Conservation (phyloP, 1,140 invertebrate species). For the Anastatus disparis region DNA sequence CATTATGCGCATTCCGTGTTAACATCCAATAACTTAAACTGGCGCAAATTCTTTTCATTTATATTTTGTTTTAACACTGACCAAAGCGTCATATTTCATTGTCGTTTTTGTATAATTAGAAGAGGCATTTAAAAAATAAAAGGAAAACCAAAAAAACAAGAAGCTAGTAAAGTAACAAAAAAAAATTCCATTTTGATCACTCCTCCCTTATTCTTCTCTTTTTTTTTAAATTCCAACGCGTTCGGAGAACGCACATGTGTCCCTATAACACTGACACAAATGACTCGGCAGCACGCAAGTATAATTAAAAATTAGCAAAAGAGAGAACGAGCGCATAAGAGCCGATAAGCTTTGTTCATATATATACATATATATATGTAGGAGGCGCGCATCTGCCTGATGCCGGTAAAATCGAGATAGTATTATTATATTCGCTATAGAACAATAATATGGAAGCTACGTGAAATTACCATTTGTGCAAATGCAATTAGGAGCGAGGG, state of each 20-base stretch:
- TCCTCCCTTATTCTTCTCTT: too few relatives aligned
- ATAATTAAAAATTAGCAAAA: conserved; percentile 55
- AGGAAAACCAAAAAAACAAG: background rate
- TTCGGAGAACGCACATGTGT: background rate
- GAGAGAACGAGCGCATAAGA: too few relatives aligned
- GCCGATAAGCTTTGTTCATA: too few relatives aligned
- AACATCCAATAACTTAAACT: background rate
- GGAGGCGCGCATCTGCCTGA: background rate
- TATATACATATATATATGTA: too few relatives aligned
- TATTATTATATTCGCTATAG: too few relatives aligned
- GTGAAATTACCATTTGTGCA: background rate
- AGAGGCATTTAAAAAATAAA: background rate
- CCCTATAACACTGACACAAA: conserved; percentile 1
- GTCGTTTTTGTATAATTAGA: conserved; percentile 2
- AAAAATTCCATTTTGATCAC: too few relatives aligned
- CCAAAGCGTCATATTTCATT: background rate
- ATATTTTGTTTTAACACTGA: background rate
- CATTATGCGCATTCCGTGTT: background rate
- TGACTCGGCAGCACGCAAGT: conserved; percentile 45
- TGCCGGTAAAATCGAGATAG: too few relatives aligned
- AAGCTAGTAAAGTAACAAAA: background rate
- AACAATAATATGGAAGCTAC: background rate
- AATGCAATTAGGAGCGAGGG: background rate
- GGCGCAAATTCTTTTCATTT: background rate
- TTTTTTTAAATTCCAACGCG: background rate